Percentiles rank a stretch among this genome's conserved stretches.
Evolutionary conservation across 2,113 vertebrate species (phyloP).

Genomic region (Colinus virginianus): DNA sequence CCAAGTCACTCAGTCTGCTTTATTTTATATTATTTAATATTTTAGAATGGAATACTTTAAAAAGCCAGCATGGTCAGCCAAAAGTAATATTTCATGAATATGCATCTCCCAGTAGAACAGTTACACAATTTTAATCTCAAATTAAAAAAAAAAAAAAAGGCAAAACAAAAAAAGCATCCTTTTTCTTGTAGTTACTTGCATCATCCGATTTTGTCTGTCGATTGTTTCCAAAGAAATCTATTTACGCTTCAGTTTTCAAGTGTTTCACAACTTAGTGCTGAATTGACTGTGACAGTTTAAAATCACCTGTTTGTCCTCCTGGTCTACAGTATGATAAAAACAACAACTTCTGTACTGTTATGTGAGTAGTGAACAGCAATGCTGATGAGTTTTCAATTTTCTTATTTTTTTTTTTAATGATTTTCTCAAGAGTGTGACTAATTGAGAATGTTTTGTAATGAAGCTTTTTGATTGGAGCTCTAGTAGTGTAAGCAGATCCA

Average conservation of each 20-base stretch:
- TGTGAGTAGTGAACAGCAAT: background rate
- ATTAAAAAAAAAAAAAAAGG: background rate
- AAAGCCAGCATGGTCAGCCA: background rate
- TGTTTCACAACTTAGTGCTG: background rate
- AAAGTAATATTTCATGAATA: conserved; percentile 18
- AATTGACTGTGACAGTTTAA: background rate
- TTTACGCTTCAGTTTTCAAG: background rate
- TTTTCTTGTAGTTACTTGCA: background rate
- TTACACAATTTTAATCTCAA: conserved; percentile 9
- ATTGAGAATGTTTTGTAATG: background rate
- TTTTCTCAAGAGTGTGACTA: background rate
- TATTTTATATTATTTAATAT: background rate
- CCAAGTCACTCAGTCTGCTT: background rate
- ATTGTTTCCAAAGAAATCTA: background rate
- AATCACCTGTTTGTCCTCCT: background rate
- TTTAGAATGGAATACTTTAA: conserved; percentile 9
- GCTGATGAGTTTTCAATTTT: background rate
- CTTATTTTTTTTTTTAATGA: background rate
- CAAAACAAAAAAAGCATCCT: background rate
- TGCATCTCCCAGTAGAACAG: background rate
- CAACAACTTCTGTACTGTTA: background rate
- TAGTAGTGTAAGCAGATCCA: background rate
- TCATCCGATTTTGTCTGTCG: background rate
- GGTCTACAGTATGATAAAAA: background rate
- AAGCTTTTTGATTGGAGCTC: background rate